Evolutionary conservation across 2,888 invertebrate species (phyloP).

Genomic region (Hemaris fuciformis): DNA sequence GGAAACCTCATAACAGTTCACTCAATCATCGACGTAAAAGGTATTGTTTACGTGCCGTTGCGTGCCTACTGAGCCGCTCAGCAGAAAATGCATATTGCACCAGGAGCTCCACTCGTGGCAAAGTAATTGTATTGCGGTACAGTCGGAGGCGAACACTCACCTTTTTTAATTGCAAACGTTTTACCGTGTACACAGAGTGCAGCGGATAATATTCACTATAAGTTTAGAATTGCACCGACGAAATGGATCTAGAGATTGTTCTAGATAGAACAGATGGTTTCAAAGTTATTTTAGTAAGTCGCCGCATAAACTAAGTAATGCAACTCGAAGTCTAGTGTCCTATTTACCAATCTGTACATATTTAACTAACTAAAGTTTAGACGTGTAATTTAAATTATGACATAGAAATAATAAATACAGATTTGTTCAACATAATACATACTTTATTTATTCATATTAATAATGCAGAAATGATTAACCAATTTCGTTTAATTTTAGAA

Average conservation of each 20-base stretch:
- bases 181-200: slow-evolving; percentile 30
- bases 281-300: not conserved
- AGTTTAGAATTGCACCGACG: slow-evolving; percentile 26
- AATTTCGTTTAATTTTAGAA: too few species aligned
- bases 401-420: too few species aligned
- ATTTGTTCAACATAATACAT: too few species aligned
- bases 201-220: slow-evolving; percentile 42
- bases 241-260: slow-evolving; percentile 4
- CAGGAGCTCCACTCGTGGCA: slow-evolving; percentile 7
- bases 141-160: slow-evolving; percentile 11
- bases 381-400: too few species aligned
- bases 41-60: slow-evolving; percentile 3
- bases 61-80: slow-evolving; percentile 1
- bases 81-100: slow-evolving; percentile 12
- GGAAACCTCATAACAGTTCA: not conserved
- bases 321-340: too few species aligned
- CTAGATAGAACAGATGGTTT: slow-evolving; percentile 2
- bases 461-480: too few species aligned
- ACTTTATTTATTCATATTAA: too few species aligned
- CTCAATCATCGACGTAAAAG: not conserved
- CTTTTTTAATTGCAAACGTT: slow-evolving; percentile 47
- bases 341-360: too few species aligned
- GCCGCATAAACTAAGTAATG: too few species aligned
- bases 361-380: too few species aligned
- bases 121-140: slow-evolving; percentile 11